A percentile compares a stretch with the other conserved stretches of the same genome.
These are phyloP conservation scores for Holothuria leucospilota DNA, from an alignment of 53 echinoderm and acorn worm genomes.

Conservation along the genomic window DNA sequence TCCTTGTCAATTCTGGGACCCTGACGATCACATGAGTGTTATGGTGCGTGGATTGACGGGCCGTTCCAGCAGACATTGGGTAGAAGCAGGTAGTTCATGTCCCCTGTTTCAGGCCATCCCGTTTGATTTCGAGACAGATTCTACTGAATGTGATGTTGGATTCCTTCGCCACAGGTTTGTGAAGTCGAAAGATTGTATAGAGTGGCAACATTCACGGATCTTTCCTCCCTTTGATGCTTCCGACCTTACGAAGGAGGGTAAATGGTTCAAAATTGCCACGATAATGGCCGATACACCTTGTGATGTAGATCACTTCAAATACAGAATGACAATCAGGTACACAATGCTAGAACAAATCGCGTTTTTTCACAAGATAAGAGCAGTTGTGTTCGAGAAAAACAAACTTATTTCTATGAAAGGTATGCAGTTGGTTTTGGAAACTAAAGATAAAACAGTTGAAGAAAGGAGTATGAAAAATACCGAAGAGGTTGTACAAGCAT, in stretches of 20 bases:
- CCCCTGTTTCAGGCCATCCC: too few species aligned
- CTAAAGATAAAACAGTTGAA: too few species aligned
- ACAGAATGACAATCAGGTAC: background rate
- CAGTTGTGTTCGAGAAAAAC: background rate
- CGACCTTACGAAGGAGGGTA: background rate
- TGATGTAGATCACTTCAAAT: constrained; percentile 22
- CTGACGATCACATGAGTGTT: constrained; percentile 4
- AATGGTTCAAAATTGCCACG: too few species aligned
- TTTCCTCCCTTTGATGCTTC: background rate
- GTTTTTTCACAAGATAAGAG: background rate
- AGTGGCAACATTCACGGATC: background rate
- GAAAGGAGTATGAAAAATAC: background rate
- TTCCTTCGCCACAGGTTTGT: constrained; percentile 32
- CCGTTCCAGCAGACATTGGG: background rate
- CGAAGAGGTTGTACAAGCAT: background rate
- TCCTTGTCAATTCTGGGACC: background rate
- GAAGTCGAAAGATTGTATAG: background rate
- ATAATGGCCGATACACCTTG: background rate
- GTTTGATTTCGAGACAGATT: too few species aligned
- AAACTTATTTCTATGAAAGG: constrained; percentile 35
- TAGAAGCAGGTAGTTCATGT: constrained; percentile 40
- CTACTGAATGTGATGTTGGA: too few species aligned
- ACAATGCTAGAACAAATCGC: background rate
- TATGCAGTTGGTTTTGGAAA: constrained; percentile 5
- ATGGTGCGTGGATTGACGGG: background rate